Base-by-base conservation (phyloP, 2,888 invertebrate species). In the Xanthorhoe designata region DNA sequence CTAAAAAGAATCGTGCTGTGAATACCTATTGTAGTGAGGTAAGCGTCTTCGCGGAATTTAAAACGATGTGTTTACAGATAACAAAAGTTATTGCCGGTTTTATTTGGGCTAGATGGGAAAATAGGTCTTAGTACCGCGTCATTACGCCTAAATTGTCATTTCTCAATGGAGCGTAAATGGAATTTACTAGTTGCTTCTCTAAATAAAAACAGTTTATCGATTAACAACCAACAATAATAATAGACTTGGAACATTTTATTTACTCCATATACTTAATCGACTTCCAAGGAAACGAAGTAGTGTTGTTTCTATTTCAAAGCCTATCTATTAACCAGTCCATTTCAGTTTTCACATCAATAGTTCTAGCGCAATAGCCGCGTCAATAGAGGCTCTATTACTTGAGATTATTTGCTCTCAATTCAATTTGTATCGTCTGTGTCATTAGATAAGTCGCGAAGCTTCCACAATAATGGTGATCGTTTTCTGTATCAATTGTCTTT, bases 391-490 rank as follows among this genome's bases (percentile, higher is more conserved):
- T 59, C 59, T 69, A 65, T 74, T 76, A 76, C 74, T 76, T 55
- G 58, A 59, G 74, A 72, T 75, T 76, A 74, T 79, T 80, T 78
- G 75, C 72, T 68, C 76, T 77, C 75, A 70, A 80, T 75, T 78
- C 78, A 78, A 80, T 80, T 78, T 77, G 64, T 78, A 75, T 75
- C 74, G 69, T 68, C 69, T 29, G 47, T 64, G 63, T 75, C 74
- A 78, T 78, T 79, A 72, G 66, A 73, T 75, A 69, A 51, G 55
- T 55, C 49, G 50, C 38, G 38, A 47, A 29, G 51, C 19, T 55
- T 50, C 24, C 50, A 35, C 55, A 38, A 62, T 50, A 62, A 61
- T 55, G 35, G 18, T 13, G 35, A 9, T 54, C 38, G 29, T 18
- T 47, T 58, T 50, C 45, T 49, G 47, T 61, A 61, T 61, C 60